Evolutionary conservation across 2,888 invertebrate species (phyloP), one percentile per base, ranked within the genome.

Genomic region (Syrphus vitripennis): DNA sequence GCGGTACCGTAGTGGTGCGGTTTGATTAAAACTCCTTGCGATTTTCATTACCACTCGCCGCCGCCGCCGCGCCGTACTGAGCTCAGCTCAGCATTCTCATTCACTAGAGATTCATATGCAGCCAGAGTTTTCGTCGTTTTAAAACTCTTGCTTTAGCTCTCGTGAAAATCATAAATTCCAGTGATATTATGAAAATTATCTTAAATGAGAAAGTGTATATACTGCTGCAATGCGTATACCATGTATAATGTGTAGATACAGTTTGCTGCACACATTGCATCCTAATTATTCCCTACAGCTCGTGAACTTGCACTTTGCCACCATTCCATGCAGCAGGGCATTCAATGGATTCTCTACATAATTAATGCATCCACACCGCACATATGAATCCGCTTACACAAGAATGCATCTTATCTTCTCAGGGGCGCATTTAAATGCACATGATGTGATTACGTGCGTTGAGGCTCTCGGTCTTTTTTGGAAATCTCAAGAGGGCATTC

Each of bases 281-380:
- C 70, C 83, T 83, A 83, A 87, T 87, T 87, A 87, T 87, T 83
- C 83, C 83, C 83, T 40, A 71, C n/a, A 71, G 87, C 59, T 78
- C 75, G 53, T 79, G 83, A 87, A 87, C 87, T 87, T 87, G 78
- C 83, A 83, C 82, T 87, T 87, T 75, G 40, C 82, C 50, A 10
- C 61, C 40, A 53, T 57, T n/a, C n/a, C n/a, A n/a, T n/a, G n/a
- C n/a, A 26, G 31, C 24, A 59, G 40, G 29, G 26, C 50, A 74
- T 82, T 63, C 72, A 77, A 55, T 48, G 69, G 63, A 77, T 82
- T 82, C 86, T 82, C 86, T 82, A 67, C 67, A 67, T 67, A 82
- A 86, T 86, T 82, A 86, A 86, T 82, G 77, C 50, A 81, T 81
- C 55, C 61, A 53, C 45, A 76, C 67, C 71, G 42, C 80, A 65